These are phyloP conservation scores for Hipparchia semele DNA, from an alignment of 2,888 invertebrate species.

Conservation along the genomic window DNA sequence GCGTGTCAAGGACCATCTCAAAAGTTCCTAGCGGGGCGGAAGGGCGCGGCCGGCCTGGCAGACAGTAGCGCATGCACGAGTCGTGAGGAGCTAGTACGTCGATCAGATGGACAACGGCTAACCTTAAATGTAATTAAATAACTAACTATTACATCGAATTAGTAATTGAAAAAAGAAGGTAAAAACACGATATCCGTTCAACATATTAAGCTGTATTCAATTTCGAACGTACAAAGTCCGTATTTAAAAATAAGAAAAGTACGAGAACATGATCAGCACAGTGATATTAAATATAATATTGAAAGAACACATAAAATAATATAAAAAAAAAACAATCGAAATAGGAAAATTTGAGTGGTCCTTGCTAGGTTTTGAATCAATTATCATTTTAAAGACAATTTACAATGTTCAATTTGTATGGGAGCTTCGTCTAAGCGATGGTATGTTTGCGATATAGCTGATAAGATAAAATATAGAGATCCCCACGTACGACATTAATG, in stretches of 20 bases:
- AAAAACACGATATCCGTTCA: slow-evolving; percentile 60
- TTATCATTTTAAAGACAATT: slow-evolving; percentile 35
- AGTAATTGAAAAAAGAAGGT: slow-evolving; percentile 67
- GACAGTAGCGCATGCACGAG: slow-evolving; percentile 76
- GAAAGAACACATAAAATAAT: slow-evolving; percentile 47
- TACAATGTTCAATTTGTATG: slow-evolving; percentile 41
- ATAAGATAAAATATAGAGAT: slow-evolving; percentile 41
- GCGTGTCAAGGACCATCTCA: slow-evolving; percentile 94
- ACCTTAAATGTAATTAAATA: slow-evolving; percentile 64
- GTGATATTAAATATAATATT: slow-evolving; percentile 43
- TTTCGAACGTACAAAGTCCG: slow-evolving; percentile 44
- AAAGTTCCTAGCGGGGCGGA: slow-evolving; percentile 88
- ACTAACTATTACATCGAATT: slow-evolving; percentile 78
- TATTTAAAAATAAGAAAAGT: slow-evolving; percentile 47
- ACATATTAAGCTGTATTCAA: slow-evolving; percentile 63
- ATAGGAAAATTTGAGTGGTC: slow-evolving; percentile 91
- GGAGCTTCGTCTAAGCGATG: slow-evolving; percentile 40
- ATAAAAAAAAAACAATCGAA: slow-evolving; percentile 53
- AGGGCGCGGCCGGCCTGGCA: slow-evolving; percentile 50
- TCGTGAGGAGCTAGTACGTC: slow-evolving; percentile 56
- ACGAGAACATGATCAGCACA: slow-evolving; percentile 44
- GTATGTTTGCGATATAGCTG: slow-evolving; percentile 39
- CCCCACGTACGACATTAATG: slow-evolving; percentile 47
- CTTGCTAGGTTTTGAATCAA: slow-evolving; percentile 80
- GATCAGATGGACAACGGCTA: slow-evolving; percentile 68